phyloP scores from a whole-genome alignment of 1,140 invertebrate species.

The Holotrichia oblita region DNA sequence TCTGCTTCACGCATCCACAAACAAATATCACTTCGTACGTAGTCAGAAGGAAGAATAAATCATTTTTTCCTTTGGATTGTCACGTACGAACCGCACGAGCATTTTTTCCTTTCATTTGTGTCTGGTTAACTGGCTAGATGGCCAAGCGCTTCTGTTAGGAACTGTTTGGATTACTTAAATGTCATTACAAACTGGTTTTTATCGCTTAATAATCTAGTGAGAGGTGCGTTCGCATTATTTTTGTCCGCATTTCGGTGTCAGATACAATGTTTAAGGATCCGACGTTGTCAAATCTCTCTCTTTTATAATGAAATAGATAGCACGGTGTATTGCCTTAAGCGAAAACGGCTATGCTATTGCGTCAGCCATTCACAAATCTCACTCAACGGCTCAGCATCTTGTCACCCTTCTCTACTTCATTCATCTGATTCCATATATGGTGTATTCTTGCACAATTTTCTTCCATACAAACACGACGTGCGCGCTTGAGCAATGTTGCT shows the following conservation, averaged over 20 bases:
- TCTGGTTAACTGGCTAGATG: not conserved
- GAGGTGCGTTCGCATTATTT: slow-evolving; percentile 36
- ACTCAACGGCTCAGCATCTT: slow-evolving; percentile 29
- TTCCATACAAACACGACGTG: slow-evolving; percentile 37
- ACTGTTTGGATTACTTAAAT: slow-evolving; percentile 37
- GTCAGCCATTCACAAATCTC: slow-evolving; percentile 50
- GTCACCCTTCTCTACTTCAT: slow-evolving; percentile 50
- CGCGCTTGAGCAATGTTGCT: slow-evolving; percentile 38
- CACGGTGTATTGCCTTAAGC: not conserved
- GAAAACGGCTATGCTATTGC: slow-evolving; percentile 25
- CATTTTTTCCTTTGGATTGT: slow-evolving; percentile 27
- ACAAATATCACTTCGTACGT: slow-evolving; percentile 27
- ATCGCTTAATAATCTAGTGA: slow-evolving; percentile 35
- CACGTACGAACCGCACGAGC: slow-evolving; percentile 1
- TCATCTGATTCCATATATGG: slow-evolving; percentile 49
- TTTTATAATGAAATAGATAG: slow-evolving; percentile 30
- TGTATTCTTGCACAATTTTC: slow-evolving; percentile 48
- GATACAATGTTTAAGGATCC: slow-evolving; percentile 4
- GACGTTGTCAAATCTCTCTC: slow-evolving; percentile 30
- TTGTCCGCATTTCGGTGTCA: slow-evolving; percentile 30
- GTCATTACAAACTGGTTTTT: slow-evolving; percentile 36
- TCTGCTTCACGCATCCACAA: slow-evolving; percentile 35
- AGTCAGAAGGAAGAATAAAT: slow-evolving; percentile 20
- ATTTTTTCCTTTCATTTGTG: not conserved
- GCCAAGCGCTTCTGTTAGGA: slow-evolving; percentile 23